Percentiles rank a stretch among this genome's conserved stretches.
Evolutionary conservation across 2,113 vertebrate species (phyloP).

Genomic region (Procavia capensis): DNA sequence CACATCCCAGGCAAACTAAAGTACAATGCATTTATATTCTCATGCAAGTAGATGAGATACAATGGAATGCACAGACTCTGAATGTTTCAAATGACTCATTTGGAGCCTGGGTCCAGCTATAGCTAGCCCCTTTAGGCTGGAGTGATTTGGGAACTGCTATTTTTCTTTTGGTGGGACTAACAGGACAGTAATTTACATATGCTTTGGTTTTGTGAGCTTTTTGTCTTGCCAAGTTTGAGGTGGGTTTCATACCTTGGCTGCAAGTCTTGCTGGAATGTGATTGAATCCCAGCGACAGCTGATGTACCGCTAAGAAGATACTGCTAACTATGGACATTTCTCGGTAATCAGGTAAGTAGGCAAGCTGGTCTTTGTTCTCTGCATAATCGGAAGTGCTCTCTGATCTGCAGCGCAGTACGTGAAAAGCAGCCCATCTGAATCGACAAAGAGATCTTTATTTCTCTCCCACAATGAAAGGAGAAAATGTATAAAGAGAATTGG

Average conservation of each 20-base stretch:
- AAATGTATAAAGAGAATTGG: conserved; percentile 67
- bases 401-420: conserved; percentile 56
- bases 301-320: conserved; percentile 68
- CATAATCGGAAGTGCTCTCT: conserved; percentile 72
- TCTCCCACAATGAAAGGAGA: conserved; percentile 49
- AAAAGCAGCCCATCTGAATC: conserved; percentile 71
- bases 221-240: conserved; percentile 58
- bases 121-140: conserved; percentile 33
- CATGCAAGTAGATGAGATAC: conserved; percentile 66
- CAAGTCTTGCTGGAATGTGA: conserved; percentile 52
- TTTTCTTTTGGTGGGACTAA: conserved; percentile 55
- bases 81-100: conserved; percentile 65
- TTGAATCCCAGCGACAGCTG: conserved; percentile 61
- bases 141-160: conserved; percentile 58
- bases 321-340: conserved; percentile 72
- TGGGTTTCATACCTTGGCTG: conserved; percentile 47
- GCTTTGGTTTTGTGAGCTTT: conserved; percentile 68
- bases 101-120: background rate
- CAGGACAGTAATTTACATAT: conserved; percentile 60
- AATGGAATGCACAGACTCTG: conserved; percentile 68
- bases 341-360: conserved; percentile 77
- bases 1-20: conserved; percentile 53
- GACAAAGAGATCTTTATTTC: conserved; percentile 75
- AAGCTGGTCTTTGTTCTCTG: conserved; percentile 81
- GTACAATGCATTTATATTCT: conserved; percentile 60